Conservation (phyloP, 2,888 invertebrate species). For the Clepsis dumicolana region DNA sequence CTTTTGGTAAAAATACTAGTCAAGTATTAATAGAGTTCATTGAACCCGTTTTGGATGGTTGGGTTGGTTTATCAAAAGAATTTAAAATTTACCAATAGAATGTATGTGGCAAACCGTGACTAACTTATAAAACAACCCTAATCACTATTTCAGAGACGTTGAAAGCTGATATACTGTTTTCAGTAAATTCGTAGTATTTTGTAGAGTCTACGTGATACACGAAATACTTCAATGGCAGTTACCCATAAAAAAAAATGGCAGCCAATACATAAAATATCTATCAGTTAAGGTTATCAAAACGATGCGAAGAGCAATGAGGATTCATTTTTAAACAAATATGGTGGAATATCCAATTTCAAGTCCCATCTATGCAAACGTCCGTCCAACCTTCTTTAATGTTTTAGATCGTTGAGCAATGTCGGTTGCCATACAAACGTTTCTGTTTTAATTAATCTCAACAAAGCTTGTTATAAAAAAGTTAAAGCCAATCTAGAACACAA, state of each 20-base stretch:
- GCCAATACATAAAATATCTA: slow-evolving; percentile 33
- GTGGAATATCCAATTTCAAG: slow-evolving; percentile 61
- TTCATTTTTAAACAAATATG: slow-evolving; percentile 56
- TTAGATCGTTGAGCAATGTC: not conserved
- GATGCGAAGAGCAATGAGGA: slow-evolving; percentile 25
- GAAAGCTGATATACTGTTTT: too few relatives aligned
- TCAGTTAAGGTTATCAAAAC: slow-evolving; percentile 34
- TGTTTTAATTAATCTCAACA: too few relatives aligned
- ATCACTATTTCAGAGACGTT: too few relatives aligned
- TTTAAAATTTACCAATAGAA: too few relatives aligned
- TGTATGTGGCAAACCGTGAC: too few relatives aligned
- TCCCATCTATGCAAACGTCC: slow-evolving; percentile 55
- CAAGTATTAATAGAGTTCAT: not conserved
- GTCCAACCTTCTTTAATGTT: slow-evolving; percentile 64
- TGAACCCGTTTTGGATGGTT: not conserved
- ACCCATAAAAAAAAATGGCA: slow-evolving; percentile 21
- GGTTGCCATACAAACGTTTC: slow-evolving; percentile 18
- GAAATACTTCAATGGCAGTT: not conserved
- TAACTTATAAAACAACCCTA: too few relatives aligned
- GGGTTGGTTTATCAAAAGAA: too few relatives aligned
- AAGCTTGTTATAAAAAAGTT: too few relatives aligned
- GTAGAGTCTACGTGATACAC: not conserved
- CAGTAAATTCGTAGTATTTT: too few relatives aligned
- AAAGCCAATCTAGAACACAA: too few relatives aligned
- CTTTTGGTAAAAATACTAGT: slow-evolving; percentile 18